These are phyloP conservation scores for Xiphophorus couchianus DNA, from an alignment of 2,113 vertebrate genomes.

Conservation along the genomic window DNA sequence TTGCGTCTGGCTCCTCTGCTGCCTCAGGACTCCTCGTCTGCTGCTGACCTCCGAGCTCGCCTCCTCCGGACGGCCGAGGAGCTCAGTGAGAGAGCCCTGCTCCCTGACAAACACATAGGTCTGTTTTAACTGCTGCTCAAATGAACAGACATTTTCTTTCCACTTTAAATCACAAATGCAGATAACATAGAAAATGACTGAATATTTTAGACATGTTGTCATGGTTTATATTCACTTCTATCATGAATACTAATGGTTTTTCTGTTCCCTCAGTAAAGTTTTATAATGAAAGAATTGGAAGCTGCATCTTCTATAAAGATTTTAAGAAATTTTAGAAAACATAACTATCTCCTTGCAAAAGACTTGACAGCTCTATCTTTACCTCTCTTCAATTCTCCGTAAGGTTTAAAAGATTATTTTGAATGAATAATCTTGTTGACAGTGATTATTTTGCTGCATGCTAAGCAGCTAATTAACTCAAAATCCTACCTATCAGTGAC, in stretches of 20 bases:
- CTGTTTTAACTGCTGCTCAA: not conserved
- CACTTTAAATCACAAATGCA: not conserved
- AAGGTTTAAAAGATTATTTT: too few relatives aligned
- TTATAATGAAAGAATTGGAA: not conserved
- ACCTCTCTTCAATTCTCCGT: not conserved
- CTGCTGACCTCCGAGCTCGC: slow-evolving; percentile 66
- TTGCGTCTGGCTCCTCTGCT: slow-evolving; percentile 79
- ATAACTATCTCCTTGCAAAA: too few relatives aligned
- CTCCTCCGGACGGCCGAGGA: slow-evolving; percentile 76
- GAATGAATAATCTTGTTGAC: not conserved
- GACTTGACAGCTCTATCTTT: not conserved
- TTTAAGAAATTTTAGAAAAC: too few relatives aligned
- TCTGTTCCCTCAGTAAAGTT: not conserved
- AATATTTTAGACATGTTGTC: not conserved
- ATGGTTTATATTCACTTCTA: not conserved
- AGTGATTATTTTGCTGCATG: not conserved
- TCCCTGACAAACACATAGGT: slow-evolving; percentile 67
- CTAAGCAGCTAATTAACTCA: not conserved
- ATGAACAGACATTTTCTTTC: not conserved
- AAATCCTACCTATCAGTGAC: not conserved
- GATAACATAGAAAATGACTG: not conserved
- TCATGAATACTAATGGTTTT: not conserved
- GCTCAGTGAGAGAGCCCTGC: slow-evolving; percentile 77
- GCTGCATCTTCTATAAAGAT: too few relatives aligned
- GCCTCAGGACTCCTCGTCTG: slow-evolving; percentile 74